Evolutionary conservation across 2,113 vertebrate genomes (phyloP), one percentile per base, ranked within the genome.

Genomic region (Todiramphus saurophagus): DNA sequence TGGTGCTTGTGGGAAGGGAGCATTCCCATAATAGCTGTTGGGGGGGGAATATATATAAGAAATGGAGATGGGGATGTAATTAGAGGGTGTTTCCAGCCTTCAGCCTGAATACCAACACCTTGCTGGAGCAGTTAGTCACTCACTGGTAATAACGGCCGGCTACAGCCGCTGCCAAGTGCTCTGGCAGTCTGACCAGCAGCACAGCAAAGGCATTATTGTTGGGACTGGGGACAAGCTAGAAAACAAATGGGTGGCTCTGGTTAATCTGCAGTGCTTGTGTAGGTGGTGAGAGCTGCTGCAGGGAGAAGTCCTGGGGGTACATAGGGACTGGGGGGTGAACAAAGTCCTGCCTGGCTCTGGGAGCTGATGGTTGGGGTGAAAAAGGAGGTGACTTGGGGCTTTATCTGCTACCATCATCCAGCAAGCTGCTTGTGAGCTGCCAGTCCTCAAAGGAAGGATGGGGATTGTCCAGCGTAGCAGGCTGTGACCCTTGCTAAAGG

Each of bases 21-120:
- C 27, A 11, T 85, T 93, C 80, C 58, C 31, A 44, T 56, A 64
- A 84, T 11, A 28, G 55, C 69, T 1, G 0, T 19, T 44, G 46
- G 6, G 16, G 16, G 10, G 7, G 2, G 60, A 55, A 80, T 46
- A 68, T 4, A 28, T 20, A 30, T 16, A 35, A 95, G 66, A 48
- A 60, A 5, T 9, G 9, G 43, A 64, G 46, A 19, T 21, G 41
- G 60, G 87, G 80, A 53, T 68, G 85, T 91, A 94, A 92, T 88
- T 39, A 27, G 92, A 70, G 55, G 50, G 25, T 91, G 89, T 93
- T 95, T 53, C 62, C 41, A 89, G 33, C 50, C 74, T 73, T 12
- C 89, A 91, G 87, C 78, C 78, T 5, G 8, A 85, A 95, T 91
- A 62, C 93, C 94, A 90, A 80, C 94, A 94, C 89, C 96, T 95